These are phyloP conservation scores for Crotalus tigris DNA, from an alignment of 2,113 vertebrate species.

Conservation along the genomic window DNA sequence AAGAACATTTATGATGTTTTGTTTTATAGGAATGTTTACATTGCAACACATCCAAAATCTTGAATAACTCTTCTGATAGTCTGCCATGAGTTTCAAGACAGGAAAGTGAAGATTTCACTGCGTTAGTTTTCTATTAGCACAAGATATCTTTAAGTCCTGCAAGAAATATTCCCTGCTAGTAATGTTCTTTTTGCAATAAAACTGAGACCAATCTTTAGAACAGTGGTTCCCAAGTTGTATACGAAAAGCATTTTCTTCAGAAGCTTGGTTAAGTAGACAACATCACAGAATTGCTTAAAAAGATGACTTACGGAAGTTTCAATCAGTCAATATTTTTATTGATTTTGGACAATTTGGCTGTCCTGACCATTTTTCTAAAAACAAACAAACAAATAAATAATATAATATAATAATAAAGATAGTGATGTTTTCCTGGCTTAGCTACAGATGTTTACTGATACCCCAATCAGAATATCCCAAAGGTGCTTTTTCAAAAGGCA, in stretches of 20 bases:
- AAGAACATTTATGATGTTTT: not conserved
- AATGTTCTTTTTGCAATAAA: slow-evolving; percentile 34
- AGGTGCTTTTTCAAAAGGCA: not conserved
- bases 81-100: slow-evolving; percentile 17
- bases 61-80: not conserved
- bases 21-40: not conserved
- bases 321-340: not conserved
- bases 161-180: slow-evolving; percentile 28
- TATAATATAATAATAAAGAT: too few species aligned
- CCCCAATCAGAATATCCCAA: not conserved
- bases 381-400: too few species aligned
- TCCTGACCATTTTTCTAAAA: not conserved
- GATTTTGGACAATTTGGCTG: not conserved
- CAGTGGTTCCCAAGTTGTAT: not conserved
- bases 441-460: not conserved
- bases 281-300: not conserved
- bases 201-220: not conserved
- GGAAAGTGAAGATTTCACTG: not conserved
- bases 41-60: not conserved
- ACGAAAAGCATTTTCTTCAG: not conserved
- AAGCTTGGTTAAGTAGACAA: not conserved
- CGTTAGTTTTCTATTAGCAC: slow-evolving; percentile 53
- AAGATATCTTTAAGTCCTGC: slow-evolving; percentile 45
- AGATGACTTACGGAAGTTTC: not conserved
- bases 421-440: not conserved